Conservation (phyloP, 2,888 invertebrate genomes). For the Polydrusus pterygomalis region DNA sequence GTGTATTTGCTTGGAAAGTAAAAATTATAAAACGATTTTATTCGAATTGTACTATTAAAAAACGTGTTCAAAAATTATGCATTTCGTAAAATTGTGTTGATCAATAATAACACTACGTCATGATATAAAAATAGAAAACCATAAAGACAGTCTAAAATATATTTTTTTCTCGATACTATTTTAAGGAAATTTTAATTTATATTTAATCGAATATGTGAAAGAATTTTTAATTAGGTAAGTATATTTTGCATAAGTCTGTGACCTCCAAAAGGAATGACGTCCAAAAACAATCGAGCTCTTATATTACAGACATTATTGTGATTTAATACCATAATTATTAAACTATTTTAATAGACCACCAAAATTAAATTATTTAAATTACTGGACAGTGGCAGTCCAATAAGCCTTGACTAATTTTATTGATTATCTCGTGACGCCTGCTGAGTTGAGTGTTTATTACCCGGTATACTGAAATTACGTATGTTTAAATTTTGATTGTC, state of each 20-base stretch:
- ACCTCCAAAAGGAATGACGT: background rate
- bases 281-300: background rate
- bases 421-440: too few species aligned
- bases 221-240: background rate
- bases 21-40: too few species aligned
- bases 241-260: conserved; percentile 14
- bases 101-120: background rate
- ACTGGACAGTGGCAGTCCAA: background rate
- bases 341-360: conserved; percentile 17
- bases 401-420: background rate
- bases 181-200: background rate
- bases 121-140: background rate
- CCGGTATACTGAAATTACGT: too few species aligned
- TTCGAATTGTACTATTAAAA: too few species aligned
- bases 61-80: too few species aligned
- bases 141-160: background rate
- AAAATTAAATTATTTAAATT: conserved; percentile 12
- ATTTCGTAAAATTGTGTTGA: too few species aligned
- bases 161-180: background rate
- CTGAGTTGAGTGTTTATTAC: too few species aligned
- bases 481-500: too few species aligned
- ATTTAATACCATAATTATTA: conserved; percentile 5
- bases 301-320: background rate
- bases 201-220: background rate
- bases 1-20: too few species aligned